Evolutionary conservation across 2,113 vertebrate genomes (phyloP).

Genomic region (Cochlearius cochlearius): DNA sequence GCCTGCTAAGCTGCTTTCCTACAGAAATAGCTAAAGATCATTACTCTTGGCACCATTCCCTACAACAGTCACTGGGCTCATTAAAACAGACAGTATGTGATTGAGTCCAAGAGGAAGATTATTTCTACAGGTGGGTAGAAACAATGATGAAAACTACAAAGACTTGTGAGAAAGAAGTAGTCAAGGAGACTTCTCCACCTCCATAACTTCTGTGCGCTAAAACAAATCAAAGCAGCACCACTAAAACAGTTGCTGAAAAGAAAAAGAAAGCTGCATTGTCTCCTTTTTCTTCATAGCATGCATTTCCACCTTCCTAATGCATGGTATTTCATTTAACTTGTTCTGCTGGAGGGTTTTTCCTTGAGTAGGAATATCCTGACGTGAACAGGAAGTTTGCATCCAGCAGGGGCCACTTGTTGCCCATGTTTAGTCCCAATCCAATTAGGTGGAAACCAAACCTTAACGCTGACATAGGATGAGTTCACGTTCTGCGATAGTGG

Average conservation of each 20-base stretch:
- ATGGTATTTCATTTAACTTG: neutral
- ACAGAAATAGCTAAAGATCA: constrained; percentile 39
- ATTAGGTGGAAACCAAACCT: neutral
- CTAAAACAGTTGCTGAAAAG: neutral
- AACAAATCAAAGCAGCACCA: neutral
- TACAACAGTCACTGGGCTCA: neutral
- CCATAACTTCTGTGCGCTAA: constrained; percentile 10
- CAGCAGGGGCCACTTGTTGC: constrained; percentile 37
- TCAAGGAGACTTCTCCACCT: constrained; percentile 54
- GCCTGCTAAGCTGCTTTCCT: constrained; percentile 27
- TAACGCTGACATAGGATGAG: neutral
- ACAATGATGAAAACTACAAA: constrained; percentile 13
- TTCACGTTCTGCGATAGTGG: fast-evolving
- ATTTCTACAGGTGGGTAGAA: constrained; percentile 13
- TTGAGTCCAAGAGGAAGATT: neutral
- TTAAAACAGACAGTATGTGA: neutral
- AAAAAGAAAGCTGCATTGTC: neutral
- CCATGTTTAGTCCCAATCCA: neutral
- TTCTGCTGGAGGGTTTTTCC: neutral
- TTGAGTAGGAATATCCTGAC: neutral
- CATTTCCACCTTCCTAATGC: neutral
- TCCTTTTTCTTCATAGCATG: neutral
- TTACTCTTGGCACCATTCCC: neutral
- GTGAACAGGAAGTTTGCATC: neutral
- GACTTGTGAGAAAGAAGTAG: constrained; percentile 6